phyloP scores from a whole-genome alignment of 2,888 invertebrate species.

The Amblyteles armatorius region DNA sequence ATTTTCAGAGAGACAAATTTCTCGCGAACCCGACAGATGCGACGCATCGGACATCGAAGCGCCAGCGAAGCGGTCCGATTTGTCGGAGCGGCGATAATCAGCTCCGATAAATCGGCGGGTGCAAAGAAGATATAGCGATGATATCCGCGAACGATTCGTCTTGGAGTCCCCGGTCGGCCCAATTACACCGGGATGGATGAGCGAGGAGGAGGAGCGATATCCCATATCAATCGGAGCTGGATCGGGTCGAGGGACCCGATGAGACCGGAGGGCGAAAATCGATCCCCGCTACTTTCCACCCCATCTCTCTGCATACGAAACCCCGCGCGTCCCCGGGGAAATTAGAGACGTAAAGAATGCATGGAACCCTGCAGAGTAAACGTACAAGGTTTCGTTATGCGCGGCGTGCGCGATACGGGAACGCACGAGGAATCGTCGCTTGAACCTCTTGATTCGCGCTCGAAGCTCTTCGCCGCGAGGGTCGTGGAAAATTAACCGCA shows the following conservation, averaged over 20 bases:
- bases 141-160: constrained; percentile 9
- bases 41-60: background rate
- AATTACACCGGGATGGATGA: constrained; percentile 43
- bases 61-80: background rate
- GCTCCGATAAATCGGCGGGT: background rate
- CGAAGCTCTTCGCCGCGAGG: background rate
- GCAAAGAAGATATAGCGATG: background rate
- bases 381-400: background rate
- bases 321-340: constrained; percentile 52
- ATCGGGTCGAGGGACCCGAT: constrained; percentile 39
- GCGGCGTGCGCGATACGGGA: background rate
- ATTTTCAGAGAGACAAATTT: background rate
- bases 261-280: constrained; percentile 53
- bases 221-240: constrained; percentile 49
- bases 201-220: constrained; percentile 15
- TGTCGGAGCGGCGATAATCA: background rate
- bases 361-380: constrained; percentile 5
- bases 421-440: background rate
- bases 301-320: constrained; percentile 17
- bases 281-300: constrained; percentile 15
- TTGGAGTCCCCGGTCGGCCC: constrained; percentile 41
- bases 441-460: background rate
- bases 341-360: constrained; percentile 64
- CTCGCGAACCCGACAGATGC: background rate
- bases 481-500: background rate